Evolutionary conservation across 2,797 vertebrate species (phyloP).

Genomic region (Chaetophractus vellerosus): DNA sequence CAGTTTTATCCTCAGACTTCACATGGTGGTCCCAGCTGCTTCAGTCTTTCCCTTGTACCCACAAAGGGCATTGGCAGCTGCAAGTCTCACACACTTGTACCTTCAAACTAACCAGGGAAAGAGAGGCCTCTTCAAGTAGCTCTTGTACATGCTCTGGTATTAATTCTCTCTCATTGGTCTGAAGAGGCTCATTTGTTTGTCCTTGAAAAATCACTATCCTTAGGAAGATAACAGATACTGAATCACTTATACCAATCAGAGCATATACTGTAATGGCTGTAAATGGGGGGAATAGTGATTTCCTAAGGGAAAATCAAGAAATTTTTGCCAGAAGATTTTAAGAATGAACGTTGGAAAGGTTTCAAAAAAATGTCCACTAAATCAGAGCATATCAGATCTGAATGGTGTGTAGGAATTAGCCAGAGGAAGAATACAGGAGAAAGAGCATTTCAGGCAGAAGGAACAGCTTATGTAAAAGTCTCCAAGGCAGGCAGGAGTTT

Average conservation of each 20-base stretch:
- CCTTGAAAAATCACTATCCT: background rate
- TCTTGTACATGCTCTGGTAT: background rate
- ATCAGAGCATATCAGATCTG: background rate
- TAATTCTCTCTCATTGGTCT: background rate
- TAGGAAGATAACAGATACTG: background rate
- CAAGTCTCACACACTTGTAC: background rate
- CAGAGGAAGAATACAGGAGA: background rate
- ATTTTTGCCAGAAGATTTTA: background rate
- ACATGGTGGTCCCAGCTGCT: background rate
- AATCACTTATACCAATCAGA: background rate
- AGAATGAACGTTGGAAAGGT: background rate
- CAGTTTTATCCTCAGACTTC: background rate
- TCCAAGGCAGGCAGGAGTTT: background rate
- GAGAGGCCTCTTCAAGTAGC: background rate
- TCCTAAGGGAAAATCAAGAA: background rate
- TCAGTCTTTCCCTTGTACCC: background rate
- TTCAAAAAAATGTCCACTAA: background rate
- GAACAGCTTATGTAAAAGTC: background rate
- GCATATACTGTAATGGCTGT: background rate
- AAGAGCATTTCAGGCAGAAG: background rate
- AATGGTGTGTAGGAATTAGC: background rate
- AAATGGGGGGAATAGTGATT: background rate
- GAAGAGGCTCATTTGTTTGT: background rate
- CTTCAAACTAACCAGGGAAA: background rate
- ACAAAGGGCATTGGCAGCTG: background rate